A percentile compares a stretch with the other conserved stretches of the same genome.
These are phyloP conservation scores for Allacma fusca DNA, from an alignment of 2,888 invertebrate genomes.

Conservation along the genomic window DNA sequence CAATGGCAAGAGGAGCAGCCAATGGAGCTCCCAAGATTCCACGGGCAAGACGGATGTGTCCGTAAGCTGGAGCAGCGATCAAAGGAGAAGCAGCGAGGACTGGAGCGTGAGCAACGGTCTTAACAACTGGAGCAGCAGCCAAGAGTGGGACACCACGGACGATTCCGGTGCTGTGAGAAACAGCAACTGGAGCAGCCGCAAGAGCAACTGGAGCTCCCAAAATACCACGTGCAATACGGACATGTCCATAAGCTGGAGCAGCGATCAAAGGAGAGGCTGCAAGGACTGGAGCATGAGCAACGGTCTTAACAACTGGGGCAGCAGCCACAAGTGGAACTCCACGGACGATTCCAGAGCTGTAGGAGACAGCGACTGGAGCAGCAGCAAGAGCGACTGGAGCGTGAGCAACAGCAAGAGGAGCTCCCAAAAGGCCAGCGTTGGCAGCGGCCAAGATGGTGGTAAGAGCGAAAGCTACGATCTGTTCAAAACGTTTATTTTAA, in stretches of 20 bases:
- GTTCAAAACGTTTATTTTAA: not conserved
- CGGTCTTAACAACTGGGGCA: not conserved
- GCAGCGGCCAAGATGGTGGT: slow-evolving; percentile 29
- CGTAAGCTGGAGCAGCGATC: not conserved
- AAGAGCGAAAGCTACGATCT: slow-evolving; percentile 37
- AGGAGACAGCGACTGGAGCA: not conserved
- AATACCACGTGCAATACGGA: too few relatives aligned
- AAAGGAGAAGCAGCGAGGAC: not conserved
- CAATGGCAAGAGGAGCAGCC: slow-evolving; percentile 10
- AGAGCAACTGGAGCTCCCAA: too few relatives aligned
- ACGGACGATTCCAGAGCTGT: too few relatives aligned
- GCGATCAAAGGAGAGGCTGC: too few relatives aligned
- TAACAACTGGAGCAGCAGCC: slow-evolving; percentile 10
- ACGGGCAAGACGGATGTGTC: slow-evolving; percentile 10
- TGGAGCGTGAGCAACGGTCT: slow-evolving; percentile 5
- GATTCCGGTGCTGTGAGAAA: too few relatives aligned
- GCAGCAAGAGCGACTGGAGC: not conserved
- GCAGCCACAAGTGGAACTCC: too few relatives aligned
- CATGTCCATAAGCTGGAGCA: not conserved
- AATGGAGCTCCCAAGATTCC: not conserved
- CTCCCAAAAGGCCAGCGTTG: slow-evolving; percentile 37
- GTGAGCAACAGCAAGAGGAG: not conserved
- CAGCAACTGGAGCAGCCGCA: not conserved
- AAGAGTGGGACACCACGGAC: too few relatives aligned
- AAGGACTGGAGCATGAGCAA: too few relatives aligned